Base-by-base conservation (phyloP, 2,888 invertebrate species). In the Lasioglossum lativentre region DNA sequence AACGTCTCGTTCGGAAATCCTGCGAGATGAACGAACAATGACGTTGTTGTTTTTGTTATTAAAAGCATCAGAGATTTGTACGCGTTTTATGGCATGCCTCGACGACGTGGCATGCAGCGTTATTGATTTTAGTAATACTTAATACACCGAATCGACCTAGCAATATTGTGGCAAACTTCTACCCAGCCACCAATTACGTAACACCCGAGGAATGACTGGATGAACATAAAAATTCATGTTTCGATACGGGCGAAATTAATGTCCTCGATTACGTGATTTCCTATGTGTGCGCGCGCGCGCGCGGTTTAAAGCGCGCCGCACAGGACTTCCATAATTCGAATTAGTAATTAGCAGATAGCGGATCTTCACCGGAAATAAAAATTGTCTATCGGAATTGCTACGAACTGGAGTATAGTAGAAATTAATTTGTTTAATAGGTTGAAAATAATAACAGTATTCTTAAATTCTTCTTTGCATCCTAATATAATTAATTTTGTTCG, bases 71-170 rank as follows among this genome's bases (percentile, higher is more conserved):
- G 16, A 59, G 23, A 88, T 83, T 72, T 74, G 84, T 82, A 74
- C 71, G 70, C 70, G 77, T 78, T 87, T 85, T 80, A 75, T 47
- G 68, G 23, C 23, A 68, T 23, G 68, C 8, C 23, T 78, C 71
- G 74, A 77, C 71, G 83, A 80, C 80, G 84, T 80, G 72, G 80
- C 82, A 83, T 73, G 74, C 34, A 78, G 86, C 83, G 78, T 88
- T 91, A 91, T 91, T 91, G 90, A 91, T 91, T 89, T 91, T 82
- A 73, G 81, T 86, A 85, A 80, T 85, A 79, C 80, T 85, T 87
- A 81, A 85, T 85, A 74, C 82, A 82, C 78, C 56, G 83, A 82
- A 87, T 87, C 89, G 86, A 83, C 82, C 78, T 74, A 83, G 82
- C 86, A 89, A 90, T 90, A 90, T 90, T 82, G 83, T 86, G 76